Conservation (phyloP, 2,888 invertebrate species). For the Reticulitermes lucifugus region DNA sequence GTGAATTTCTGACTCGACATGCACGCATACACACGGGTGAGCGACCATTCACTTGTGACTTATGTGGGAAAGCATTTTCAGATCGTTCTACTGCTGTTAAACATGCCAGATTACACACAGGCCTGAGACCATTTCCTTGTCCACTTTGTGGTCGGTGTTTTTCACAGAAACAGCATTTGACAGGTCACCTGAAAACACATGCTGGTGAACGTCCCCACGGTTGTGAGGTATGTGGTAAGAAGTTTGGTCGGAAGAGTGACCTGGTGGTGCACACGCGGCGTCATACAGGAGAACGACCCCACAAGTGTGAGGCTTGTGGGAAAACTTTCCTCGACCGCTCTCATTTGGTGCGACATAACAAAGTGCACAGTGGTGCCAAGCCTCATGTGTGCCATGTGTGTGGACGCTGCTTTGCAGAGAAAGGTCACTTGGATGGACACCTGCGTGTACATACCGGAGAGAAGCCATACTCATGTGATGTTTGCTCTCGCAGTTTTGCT, state of each 20-base stretch:
- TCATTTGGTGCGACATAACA: slow-evolving; percentile 46
- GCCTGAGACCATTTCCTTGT: slow-evolving; percentile 58
- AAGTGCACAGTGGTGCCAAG: slow-evolving; percentile 46
- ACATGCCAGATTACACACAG: slow-evolving; percentile 61
- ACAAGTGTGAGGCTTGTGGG: slow-evolving; percentile 44
- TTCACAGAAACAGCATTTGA: slow-evolving; percentile 65
- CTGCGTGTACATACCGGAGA: slow-evolving; percentile 57
- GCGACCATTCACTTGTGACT: slow-evolving; percentile 63
- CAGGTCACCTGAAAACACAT: slow-evolving; percentile 65
- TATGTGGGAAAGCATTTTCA: slow-evolving; percentile 67
- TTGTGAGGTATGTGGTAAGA: slow-evolving; percentile 45
- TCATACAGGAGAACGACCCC: slow-evolving; percentile 46
- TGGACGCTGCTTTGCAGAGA: slow-evolving; percentile 43
- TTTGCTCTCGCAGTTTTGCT: slow-evolving; percentile 62
- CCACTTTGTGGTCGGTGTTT: slow-evolving; percentile 63
- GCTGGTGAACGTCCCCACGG: slow-evolving; percentile 46
- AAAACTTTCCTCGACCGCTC: slow-evolving; percentile 46
- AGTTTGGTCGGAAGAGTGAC: slow-evolving; percentile 45
- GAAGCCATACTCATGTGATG: slow-evolving; percentile 63
- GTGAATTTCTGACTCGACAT: slow-evolving; percentile 61
- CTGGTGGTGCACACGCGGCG: slow-evolving; percentile 43
- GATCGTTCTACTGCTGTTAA: slow-evolving; percentile 66
- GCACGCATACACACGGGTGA: slow-evolving; percentile 64
- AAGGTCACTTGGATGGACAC: slow-evolving; percentile 46
- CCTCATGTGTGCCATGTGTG: slow-evolving; percentile 48